These are phyloP conservation scores for Pungitius pungitius DNA, from an alignment of 2,113 vertebrate species.

Conservation along the genomic window DNA sequence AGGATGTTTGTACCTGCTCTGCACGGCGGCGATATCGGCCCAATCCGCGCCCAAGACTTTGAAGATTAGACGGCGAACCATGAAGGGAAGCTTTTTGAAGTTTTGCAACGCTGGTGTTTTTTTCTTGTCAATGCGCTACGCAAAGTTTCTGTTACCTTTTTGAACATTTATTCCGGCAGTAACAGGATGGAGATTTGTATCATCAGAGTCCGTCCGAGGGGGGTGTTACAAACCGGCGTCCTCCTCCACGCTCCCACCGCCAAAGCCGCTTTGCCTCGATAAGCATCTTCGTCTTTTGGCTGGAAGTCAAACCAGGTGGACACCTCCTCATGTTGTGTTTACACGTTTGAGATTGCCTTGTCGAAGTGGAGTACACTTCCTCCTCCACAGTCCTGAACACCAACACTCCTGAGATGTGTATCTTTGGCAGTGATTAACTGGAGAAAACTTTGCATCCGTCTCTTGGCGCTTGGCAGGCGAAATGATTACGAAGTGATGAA, in stretches of 20 bases:
- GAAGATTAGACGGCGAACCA: conserved; percentile 70
- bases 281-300: conserved; percentile 15
- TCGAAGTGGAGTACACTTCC: too few species aligned
- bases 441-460: conserved; percentile 52
- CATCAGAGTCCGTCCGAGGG: conserved; percentile 58
- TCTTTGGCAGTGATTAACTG: conserved; percentile 24
- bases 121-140: conserved; percentile 29
- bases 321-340: background rate
- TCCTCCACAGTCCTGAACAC: background rate
- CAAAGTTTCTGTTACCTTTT: conserved; percentile 61
- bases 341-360: background rate
- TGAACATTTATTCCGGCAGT: conserved; percentile 62
- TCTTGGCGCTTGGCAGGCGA: conserved; percentile 53
- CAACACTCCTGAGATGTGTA: conserved; percentile 25
- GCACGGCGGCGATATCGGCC: conserved; percentile 59
- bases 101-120: conserved; percentile 16
- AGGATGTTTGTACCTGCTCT: conserved; percentile 69
- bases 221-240: conserved; percentile 38
- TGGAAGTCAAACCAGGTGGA: background rate
- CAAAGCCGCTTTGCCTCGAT: conserved; percentile 10
- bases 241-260: conserved; percentile 14
- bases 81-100: conserved; percentile 73
- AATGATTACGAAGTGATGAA: conserved; percentile 58
- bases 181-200: conserved; percentile 63
- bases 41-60: conserved; percentile 70